Evolutionary conservation across 2,888 invertebrate genomes (phyloP).

Genomic region (Drosophila fungiperda): DNA sequence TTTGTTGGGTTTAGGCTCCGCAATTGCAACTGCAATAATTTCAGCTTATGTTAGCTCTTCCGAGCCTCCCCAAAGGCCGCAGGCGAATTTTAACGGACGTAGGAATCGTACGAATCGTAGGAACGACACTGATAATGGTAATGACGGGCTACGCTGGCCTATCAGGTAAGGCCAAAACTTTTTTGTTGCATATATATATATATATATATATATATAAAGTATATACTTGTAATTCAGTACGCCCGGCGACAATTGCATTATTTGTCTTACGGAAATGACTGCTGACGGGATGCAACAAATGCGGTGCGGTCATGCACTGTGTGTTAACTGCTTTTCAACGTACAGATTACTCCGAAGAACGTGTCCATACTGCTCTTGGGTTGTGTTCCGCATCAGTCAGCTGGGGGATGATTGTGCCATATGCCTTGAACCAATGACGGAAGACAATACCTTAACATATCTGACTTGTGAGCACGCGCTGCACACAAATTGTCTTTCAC

Average conservation of each 20-base stretch:
- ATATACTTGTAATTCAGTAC: constrained; percentile 24
- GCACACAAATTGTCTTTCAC: constrained; percentile 37
- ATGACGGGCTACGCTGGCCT: background rate
- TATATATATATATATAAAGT: background rate
- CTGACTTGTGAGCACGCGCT: constrained; percentile 63
- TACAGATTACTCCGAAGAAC: constrained; percentile 2
- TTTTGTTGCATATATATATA: background rate
- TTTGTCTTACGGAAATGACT: constrained; percentile 30
- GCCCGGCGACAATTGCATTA: constrained; percentile 46
- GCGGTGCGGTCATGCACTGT: constrained; percentile 57
- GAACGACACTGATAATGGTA: background rate
- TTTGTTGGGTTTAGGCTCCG: constrained; percentile 34
- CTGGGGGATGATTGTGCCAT: constrained; percentile 58
- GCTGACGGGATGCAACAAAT: constrained; percentile 27
- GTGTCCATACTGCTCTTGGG: constrained; percentile 38
- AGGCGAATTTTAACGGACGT: background rate
- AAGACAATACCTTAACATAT: constrained; percentile 8
- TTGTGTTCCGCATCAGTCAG: constrained; percentile 11
- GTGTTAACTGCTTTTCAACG: constrained; percentile 23
- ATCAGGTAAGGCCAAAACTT: constrained; percentile 12
- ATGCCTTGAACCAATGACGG: constrained; percentile 47
- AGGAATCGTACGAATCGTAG: background rate
- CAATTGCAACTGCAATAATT: constrained; percentile 24
- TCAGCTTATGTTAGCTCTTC: constrained; percentile 35
- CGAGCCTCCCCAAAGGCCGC: background rate